These are phyloP conservation scores for Camponotus vicinus DNA, from an alignment of 1,140 invertebrate species.

Conservation along the genomic window DNA sequence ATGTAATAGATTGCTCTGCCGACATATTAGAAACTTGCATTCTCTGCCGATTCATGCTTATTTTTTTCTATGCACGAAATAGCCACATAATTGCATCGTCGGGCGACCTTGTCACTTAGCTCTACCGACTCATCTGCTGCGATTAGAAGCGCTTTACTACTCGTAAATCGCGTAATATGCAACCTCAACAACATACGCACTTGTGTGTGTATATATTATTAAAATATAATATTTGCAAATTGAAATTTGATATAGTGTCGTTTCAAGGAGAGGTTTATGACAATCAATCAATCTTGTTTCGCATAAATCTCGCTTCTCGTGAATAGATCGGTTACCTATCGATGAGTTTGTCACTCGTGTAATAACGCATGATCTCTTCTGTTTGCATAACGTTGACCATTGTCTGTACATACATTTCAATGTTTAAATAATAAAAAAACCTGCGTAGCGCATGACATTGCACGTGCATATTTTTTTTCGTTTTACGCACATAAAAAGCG, in stretches of 20 bases:
- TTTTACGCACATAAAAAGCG: background rate
- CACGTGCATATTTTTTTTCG: background rate
- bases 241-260: background rate
- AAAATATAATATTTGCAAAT: background rate
- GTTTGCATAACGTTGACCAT: conserved; percentile 44
- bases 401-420: background rate
- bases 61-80: conserved; percentile 37
- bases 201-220: no score
- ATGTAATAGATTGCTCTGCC: conserved; percentile 8
- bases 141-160: background rate
- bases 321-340: conserved; percentile 47
- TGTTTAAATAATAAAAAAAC: conserved; percentile 29
- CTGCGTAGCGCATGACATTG: background rate
- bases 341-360: conserved; percentile 44
- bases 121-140: conserved; percentile 3
- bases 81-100: background rate
- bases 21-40: background rate
- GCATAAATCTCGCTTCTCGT: conserved; percentile 31
- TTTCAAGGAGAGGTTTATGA: background rate
- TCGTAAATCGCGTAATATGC: background rate
- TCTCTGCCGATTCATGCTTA: background rate
- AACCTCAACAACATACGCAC: background rate
- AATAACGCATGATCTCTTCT: background rate
- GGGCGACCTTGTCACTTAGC: conserved; percentile 59
- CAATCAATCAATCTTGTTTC: background rate